These are phyloP conservation scores for Trialeurodes vaporariorum DNA, from an alignment of 1,140 invertebrate genomes.

Conservation along the genomic window DNA sequence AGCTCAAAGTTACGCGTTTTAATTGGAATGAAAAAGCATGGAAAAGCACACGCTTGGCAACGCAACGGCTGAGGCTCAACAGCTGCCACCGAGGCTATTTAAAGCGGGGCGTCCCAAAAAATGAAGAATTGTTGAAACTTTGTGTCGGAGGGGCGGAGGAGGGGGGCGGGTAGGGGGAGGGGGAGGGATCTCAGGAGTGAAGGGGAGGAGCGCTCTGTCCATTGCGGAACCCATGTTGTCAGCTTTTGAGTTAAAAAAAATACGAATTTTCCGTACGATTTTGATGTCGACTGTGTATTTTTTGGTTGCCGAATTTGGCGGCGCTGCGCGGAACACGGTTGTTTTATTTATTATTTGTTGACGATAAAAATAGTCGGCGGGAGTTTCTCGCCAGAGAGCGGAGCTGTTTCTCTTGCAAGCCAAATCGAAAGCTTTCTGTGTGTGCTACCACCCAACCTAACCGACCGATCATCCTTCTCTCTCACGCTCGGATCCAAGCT, in stretches of 20 bases:
- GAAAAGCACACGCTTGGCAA: not conserved
- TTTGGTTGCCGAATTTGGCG: not conserved
- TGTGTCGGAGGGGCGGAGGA: slow-evolving; percentile 3
- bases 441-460: too few species aligned
- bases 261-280: too few species aligned
- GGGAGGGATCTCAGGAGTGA: not conserved
- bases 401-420: not conserved
- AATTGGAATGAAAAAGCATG: too few species aligned
- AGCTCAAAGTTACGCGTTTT: too few species aligned
- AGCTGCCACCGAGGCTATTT: slow-evolving; percentile 3
- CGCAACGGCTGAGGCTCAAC: not conserved
- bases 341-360: slow-evolving; percentile 1
- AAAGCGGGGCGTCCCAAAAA: not conserved
- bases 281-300: not conserved
- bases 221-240: too few species aligned
- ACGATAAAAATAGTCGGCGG: slow-evolving; percentile 6
- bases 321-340: not conserved
- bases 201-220: too few species aligned
- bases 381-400: slow-evolving; percentile 7
- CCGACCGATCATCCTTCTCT: too few species aligned
- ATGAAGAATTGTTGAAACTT: not conserved
- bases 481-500: too few species aligned
- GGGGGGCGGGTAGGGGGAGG: not conserved
- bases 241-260: too few species aligned
- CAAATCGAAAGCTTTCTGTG: not conserved